Evolutionary conservation across 2,888 invertebrate species (phyloP).

Genomic region (Eristalis pertinax): DNA sequence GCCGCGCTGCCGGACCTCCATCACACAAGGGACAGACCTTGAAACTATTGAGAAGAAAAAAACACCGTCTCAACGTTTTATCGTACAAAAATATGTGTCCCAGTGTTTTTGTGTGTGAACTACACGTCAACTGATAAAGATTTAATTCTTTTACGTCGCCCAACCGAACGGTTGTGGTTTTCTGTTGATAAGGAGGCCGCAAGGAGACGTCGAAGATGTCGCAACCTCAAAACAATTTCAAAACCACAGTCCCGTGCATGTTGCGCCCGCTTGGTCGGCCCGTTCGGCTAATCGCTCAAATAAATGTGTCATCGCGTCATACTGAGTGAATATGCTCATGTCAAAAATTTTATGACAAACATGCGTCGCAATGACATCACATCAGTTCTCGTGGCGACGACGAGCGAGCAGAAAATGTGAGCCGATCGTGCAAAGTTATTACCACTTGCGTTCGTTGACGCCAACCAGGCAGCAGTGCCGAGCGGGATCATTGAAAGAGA

Average conservation of each 20-base stretch:
- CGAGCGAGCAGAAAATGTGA: neutral
- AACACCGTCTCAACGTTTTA: conserved; percentile 13
- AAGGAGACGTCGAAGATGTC: neutral
- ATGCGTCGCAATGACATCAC: conserved; percentile 55
- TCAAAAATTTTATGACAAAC: conserved; percentile 56
- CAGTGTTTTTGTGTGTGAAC: conserved; percentile 1
- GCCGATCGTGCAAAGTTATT: conserved; percentile 24
- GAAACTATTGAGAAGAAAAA: neutral
- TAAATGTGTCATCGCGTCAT: conserved; percentile 54
- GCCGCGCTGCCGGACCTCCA: neutral
- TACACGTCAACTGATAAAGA: conserved; percentile 18
- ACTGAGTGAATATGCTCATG: conserved; percentile 23
- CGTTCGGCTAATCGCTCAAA: conserved; percentile 21
- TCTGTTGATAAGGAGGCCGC: neutral
- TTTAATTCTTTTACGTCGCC: neutral
- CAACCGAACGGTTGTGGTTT: neutral
- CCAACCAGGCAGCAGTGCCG: conserved; percentile 38
- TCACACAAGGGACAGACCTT: neutral
- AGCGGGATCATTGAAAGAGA: conserved; percentile 14
- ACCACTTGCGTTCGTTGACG: conserved; percentile 60
- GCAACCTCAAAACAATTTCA: neutral
- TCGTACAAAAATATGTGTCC: neutral
- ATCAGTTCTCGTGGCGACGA: neutral
- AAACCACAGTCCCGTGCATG: neutral
- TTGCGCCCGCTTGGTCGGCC: neutral